Conservation (phyloP, 2,888 invertebrate species). For the Apodemia zela region DNA sequence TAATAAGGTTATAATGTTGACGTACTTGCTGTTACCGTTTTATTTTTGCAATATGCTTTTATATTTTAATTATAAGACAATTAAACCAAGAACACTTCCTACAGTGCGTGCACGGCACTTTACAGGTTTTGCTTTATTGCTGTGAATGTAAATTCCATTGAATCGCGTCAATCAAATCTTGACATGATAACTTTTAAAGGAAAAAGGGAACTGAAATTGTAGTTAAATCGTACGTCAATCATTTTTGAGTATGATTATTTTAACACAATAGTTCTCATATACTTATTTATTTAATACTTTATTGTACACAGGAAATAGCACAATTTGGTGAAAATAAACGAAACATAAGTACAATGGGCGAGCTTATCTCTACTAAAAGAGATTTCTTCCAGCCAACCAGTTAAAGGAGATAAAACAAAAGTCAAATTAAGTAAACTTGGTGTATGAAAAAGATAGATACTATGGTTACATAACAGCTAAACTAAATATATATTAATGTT, state of each 20-base stretch:
- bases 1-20: constrained; percentile 9
- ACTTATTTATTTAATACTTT: no score
- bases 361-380: no score
- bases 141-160: constrained; percentile 4
- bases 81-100: constrained; percentile 11
- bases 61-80: constrained; percentile 14
- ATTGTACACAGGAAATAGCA: no score
- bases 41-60: constrained; percentile 6
- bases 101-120: background rate
- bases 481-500: no score
- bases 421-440: no score
- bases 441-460: no score
- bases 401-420: no score
- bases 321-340: no score
- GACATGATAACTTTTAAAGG: constrained; percentile 1
- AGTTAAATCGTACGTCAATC: background rate
- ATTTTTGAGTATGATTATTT: background rate
- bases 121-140: background rate
- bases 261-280: no score
- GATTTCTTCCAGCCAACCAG: no score
- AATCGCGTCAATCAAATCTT: constrained; percentile 12
- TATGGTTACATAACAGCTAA: no score
- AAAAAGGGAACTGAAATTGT: background rate
- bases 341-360: no score
- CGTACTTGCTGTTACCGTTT: constrained; percentile 13